Evolutionary conservation across 2,797 vertebrate species (phyloP), one percentile per base, ranked within the genome.

Genomic region (Harpagifer antarcticus): DNA sequence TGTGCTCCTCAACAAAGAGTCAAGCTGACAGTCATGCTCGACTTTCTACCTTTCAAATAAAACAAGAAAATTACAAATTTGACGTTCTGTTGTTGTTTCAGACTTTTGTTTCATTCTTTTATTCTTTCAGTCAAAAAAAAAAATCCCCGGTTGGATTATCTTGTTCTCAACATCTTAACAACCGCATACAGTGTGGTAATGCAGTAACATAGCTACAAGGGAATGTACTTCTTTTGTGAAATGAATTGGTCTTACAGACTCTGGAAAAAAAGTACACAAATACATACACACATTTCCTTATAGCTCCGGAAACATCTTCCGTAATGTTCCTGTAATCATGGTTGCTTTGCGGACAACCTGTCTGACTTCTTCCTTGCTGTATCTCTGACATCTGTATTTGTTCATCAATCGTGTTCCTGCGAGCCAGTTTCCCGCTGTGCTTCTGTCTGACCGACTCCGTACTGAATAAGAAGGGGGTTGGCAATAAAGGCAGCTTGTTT

Each of bases 381-480:
- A 5, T 14, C 15, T 47, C 45, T 6, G 45, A 47, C 15, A 47
- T 47, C 33, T 37, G 33, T 9, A 9, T 37, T 9, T 37, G n/a
- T 20, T 50, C 9, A 10, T 50, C 48, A 11, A 50, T 50, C 33
- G 9, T 20, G 3, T 20, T 50, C n/a, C n/a, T 52, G 10, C 11
- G 11, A 8, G 48, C 27, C 11, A 61, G 73, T 19, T 61, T 68
- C 4, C 69, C 50, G 65, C 69, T 71, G 20, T 17, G 3, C 53
- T 82, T 79, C 43, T 82, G 69, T 20, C 69, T 48, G 15, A 85
- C 59, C 67, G 72, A 50, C 5, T 79, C 58, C 20, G 75, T 84
- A 17, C 52, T 78, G 61, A 84, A 81, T 52, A 49, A 72, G 53
- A 75, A 85, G 57, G 53, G 15, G 15, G 8, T 81, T 74, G 4